Evolutionary conservation across 2,888 invertebrate genomes (phyloP), one percentile per base, ranked within the genome.

Genomic region (Zonitis immaculata): DNA sequence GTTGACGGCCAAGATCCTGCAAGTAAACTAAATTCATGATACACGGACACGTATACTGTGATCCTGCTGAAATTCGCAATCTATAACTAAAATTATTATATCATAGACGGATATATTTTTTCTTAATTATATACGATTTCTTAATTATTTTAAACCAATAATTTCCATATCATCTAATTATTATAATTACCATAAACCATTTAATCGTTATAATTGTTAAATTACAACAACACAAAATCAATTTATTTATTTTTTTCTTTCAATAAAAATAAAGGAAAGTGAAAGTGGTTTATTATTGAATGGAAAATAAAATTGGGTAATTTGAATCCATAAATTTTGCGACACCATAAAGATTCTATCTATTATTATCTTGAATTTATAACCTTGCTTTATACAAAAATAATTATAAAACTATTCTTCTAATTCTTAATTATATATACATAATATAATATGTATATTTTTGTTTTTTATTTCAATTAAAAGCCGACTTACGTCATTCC

Each of bases 1-100:
- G 48, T 48, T 39, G 26, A 26, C 44, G 44, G 46, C 43, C 52
- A 52, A 48, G 47, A 52, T 52, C 52, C 39, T 51, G 35, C 47
- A 46, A 25, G 43, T 42, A 30, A 47, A 47, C 51, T 26, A 30
- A 44, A 47, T 47, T 32, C 43, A 42, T 22, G 39, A 30, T 27
- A 22, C 22, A 27, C 30, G n/a, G n/a, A n/a, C n/a, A 42, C 42
- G 7, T 18, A 27, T 14, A 16, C 27, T 16, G n/a, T 3, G 11
- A 11, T 27, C 27, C 27, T 44, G 44, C 26, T 44, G 22, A 25
- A 27, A 26, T 14, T 7, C 3, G 2, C 12, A 8, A 26, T 22
- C 32, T 6, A 32, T 32, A 3, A 32, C 5, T 14, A 14, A 3
- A 8, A n/a, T n/a, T n/a, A n/a, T n/a, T n/a, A n/a, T n/a, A n/a